Percentiles rank a stretch among this genome's conserved stretches.
Conservation (phyloP, 2,888 invertebrate genomes). For the Oscheius sp. region DNA sequence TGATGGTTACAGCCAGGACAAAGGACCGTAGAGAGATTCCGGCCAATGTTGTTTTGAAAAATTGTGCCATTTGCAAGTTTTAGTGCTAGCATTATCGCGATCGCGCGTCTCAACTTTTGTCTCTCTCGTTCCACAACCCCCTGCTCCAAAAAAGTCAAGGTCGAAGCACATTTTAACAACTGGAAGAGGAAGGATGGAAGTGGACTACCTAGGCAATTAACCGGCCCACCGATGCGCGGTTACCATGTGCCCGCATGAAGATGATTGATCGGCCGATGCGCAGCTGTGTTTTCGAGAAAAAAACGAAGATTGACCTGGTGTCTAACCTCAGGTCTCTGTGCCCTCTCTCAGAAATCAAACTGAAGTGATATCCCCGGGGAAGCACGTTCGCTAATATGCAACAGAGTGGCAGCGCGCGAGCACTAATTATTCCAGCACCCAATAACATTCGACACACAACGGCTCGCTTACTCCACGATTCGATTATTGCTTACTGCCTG, state of each 20-base stretch:
- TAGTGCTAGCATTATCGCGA: slow-evolving; percentile 16
- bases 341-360: slow-evolving; percentile 11
- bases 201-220: slow-evolving; percentile 39
- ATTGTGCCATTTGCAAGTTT: neutral
- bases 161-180: slow-evolving; percentile 11
- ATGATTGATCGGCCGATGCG: slow-evolving; percentile 37
- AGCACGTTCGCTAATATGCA: slow-evolving; percentile 32
- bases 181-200: neutral
- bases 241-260: slow-evolving; percentile 38
- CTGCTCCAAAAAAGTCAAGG: slow-evolving; percentile 24
- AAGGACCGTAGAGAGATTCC: neutral
- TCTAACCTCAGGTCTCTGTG: neutral
- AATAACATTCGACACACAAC: slow-evolving; percentile 36
- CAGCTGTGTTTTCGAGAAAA: slow-evolving; percentile 5
- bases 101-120: neutral
- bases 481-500: slow-evolving; percentile 28
- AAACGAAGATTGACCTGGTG: neutral
- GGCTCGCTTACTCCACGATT: slow-evolving; percentile 35
- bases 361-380: slow-evolving; percentile 31
- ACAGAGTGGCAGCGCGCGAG: slow-evolving; percentile 37
- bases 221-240: slow-evolving; percentile 39
- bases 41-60: neutral
- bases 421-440: slow-evolving; percentile 38
- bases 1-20: neutral
- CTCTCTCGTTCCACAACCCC: neutral